Evolutionary conservation across 1,140 invertebrate species (phyloP).

Genomic region (Hycleus cichorii): DNA sequence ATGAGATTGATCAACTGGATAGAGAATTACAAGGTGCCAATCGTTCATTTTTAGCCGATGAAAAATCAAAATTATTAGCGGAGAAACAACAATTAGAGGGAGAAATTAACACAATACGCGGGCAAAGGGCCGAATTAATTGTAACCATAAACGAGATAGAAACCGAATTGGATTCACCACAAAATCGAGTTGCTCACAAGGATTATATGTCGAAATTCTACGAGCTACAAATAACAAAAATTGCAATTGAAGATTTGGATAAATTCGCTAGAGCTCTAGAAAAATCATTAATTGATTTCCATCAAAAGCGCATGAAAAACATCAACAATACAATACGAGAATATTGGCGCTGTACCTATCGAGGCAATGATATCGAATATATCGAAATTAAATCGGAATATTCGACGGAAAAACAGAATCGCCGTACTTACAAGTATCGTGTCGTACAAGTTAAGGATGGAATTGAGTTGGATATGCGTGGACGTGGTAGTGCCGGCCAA

Average conservation of each 20-base stretch:
- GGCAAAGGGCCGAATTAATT: slow-evolving; percentile 39
- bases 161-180: slow-evolving; percentile 50
- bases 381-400: slow-evolving; percentile 58
- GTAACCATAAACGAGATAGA: slow-evolving; percentile 27
- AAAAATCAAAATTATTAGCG: slow-evolving; percentile 39
- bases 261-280: slow-evolving; percentile 80
- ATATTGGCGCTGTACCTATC: slow-evolving; percentile 84
- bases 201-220: slow-evolving; percentile 51
- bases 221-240: slow-evolving; percentile 51
- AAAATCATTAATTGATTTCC: slow-evolving; percentile 71
- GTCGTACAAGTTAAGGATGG: slow-evolving; percentile 80
- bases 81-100: slow-evolving; percentile 42
- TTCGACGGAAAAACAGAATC: slow-evolving; percentile 5
- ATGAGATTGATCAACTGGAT: slow-evolving; percentile 44
- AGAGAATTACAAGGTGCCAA: slow-evolving; percentile 31
- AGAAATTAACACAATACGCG: slow-evolving; percentile 45
- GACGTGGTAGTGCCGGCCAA: slow-evolving; percentile 94
- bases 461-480: slow-evolving; percentile 86
- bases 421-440: slow-evolving; percentile 66
- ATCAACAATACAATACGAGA: slow-evolving; percentile 82
- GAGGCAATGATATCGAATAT: slow-evolving; percentile 77
- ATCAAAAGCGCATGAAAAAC: slow-evolving; percentile 74
- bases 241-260: slow-evolving; percentile 60
- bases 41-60: slow-evolving; percentile 39
- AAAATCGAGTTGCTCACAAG: slow-evolving; percentile 53